These are phyloP conservation scores for Phaenicophaeus curvirostris DNA, from an alignment of 2,797 vertebrate genomes.

Conservation along the genomic window DNA sequence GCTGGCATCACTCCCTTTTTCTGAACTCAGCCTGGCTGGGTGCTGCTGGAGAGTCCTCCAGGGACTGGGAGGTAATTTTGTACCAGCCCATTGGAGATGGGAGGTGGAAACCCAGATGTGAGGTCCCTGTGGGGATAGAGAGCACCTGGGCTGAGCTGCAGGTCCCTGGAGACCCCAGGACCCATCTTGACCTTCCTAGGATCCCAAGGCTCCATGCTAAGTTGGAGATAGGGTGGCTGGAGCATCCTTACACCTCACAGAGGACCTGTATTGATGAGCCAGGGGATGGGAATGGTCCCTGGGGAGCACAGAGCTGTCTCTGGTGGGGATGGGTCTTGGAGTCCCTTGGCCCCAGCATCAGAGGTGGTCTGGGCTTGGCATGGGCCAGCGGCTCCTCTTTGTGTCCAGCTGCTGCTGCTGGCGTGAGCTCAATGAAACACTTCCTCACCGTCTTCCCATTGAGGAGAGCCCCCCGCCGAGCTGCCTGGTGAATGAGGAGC, in stretches of 20 bases:
- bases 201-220: neutral
- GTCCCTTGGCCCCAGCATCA: neutral
- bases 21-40: conserved; percentile 14
- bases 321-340: neutral
- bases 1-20: neutral
- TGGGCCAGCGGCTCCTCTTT: neutral
- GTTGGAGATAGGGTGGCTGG: neutral
- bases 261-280: neutral
- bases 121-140: neutral
- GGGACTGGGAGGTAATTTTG: neutral
- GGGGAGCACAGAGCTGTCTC: neutral
- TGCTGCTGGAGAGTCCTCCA: neutral
- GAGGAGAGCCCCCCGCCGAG: neutral
- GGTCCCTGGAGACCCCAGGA: neutral
- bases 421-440: neutral
- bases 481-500: neutral
- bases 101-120: neutral
- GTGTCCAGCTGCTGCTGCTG: neutral
- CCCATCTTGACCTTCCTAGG: neutral
- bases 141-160: neutral
- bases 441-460: neutral
- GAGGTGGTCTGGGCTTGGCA: neutral
- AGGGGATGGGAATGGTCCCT: neutral
- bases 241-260: neutral
- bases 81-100: neutral